Conservation (phyloP, 1,140 invertebrate genomes). For the Drosophila sp. region DNA sequence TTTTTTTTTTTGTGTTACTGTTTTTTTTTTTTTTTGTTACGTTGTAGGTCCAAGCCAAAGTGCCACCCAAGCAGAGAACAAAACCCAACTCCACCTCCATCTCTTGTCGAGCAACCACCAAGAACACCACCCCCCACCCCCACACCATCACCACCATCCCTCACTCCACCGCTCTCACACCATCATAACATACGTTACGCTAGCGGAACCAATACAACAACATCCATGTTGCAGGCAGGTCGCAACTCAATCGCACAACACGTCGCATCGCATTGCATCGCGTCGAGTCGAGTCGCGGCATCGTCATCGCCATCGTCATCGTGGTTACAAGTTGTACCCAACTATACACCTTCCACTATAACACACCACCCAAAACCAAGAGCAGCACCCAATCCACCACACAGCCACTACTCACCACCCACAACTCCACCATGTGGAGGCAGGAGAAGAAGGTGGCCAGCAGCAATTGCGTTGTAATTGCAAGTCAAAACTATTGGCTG, state of each 20-base stretch:
- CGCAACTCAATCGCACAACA: slow-evolving; percentile 53
- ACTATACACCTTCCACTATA: slow-evolving; percentile 17
- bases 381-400: slow-evolving; percentile 13
- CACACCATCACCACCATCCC: neutral
- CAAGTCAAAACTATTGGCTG: slow-evolving; percentile 25
- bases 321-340: slow-evolving; percentile 58
- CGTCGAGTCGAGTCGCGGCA: too few relatives aligned
- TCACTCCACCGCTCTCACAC: neutral
- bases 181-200: slow-evolving; percentile 11
- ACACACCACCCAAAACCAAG: too few relatives aligned
- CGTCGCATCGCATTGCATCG: slow-evolving; percentile 41
- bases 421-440: too few relatives aligned
- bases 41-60: slow-evolving; percentile 49
- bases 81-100: neutral
- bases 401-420: slow-evolving; percentile 9
- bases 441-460: slow-evolving; percentile 66
- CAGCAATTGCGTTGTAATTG: slow-evolving; percentile 67
- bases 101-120: neutral
- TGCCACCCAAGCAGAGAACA: slow-evolving; percentile 16
- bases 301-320: slow-evolving; percentile 61
- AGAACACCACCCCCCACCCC: neutral
- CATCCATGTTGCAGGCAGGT: slow-evolving; percentile 41
- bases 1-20: slow-evolving; percentile 47
- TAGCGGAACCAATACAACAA: slow-evolving; percentile 39
- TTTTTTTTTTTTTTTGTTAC: slow-evolving; percentile 47